phyloP scores from a whole-genome alignment of 2,113 vertebrate genomes.

The Trematomus loennbergii region DNA sequence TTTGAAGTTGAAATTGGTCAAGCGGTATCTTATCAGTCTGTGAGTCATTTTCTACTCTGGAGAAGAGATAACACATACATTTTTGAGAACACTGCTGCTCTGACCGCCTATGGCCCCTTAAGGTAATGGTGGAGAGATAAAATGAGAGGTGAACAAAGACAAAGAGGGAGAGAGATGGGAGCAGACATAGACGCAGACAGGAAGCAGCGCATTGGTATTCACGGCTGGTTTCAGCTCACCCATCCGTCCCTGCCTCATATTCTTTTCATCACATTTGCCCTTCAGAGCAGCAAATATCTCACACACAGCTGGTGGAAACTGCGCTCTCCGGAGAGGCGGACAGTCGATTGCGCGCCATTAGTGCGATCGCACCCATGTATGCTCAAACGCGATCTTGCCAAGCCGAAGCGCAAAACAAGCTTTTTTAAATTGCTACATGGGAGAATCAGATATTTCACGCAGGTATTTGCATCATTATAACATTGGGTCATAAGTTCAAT shows the following conservation, averaged over 20 bases:
- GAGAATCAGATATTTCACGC: slow-evolving; percentile 32
- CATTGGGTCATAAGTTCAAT: slow-evolving; percentile 40
- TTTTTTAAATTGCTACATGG: slow-evolving; percentile 55
- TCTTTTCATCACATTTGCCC: slow-evolving; percentile 65
- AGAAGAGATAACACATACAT: neutral
- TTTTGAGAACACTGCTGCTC: neutral
- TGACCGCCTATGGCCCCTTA: slow-evolving; percentile 5
- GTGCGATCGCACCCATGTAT: neutral
- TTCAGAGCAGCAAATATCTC: slow-evolving; percentile 49
- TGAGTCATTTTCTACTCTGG: neutral
- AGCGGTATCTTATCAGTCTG: neutral
- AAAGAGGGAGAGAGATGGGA: neutral
- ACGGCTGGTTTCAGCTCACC: slow-evolving; percentile 47
- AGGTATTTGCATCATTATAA: slow-evolving; percentile 43
- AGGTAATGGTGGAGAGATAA: slow-evolving; percentile 18
- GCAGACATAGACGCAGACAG: slow-evolving; percentile 27
- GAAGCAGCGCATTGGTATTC: slow-evolving; percentile 57
- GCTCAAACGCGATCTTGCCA: neutral
- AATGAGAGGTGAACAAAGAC: slow-evolving; percentile 10
- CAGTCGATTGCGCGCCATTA: slow-evolving; percentile 5
- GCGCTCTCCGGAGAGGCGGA: neutral
- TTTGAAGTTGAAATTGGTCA: neutral
- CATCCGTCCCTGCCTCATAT: slow-evolving; percentile 59
- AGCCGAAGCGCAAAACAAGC: slow-evolving; percentile 17
- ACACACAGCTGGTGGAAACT: slow-evolving; percentile 37